Evolutionary conservation across 2,797 vertebrate species (phyloP), one percentile per base, ranked within the genome.

Genomic region (Phoxinus dragarum): DNA sequence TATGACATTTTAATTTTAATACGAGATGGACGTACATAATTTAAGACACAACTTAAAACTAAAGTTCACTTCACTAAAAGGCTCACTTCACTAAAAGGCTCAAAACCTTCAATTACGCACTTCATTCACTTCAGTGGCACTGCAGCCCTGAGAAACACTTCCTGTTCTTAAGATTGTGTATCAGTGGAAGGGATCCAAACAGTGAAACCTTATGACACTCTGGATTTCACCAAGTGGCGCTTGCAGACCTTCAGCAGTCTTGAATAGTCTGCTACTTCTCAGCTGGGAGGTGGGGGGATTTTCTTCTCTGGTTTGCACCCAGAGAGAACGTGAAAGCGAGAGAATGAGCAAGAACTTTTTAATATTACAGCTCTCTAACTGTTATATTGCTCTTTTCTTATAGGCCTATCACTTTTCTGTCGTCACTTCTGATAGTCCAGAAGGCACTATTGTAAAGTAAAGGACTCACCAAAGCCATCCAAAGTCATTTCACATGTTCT

Each of bases 281-380:
- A 38, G 10, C n/a, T 54, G 73, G 73, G 27, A 38, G 47, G 16
- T 44, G 10, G 23, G 2, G 36, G 10, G 21, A 42, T 83, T 42
- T 73, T 54, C 42, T 38, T 36, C 31, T 74, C 21, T 64, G n/a
- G 19, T 75, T 84, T 68, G 9, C 82, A 54, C 34, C 8, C 61
- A 68, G 44, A 67, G 44, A 76, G 44, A 77, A 80, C 68, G 59
- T 54, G 12, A 76, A 67, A 67, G 61, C 12, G 10, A 82, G 38
- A 47, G 76, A 83, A 74, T 36, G 54, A 67, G 19, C 8, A 74
- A 80, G 31, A 52, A 64, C 44, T 31, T 83, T 82, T 67, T 67
- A 81, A 81, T 68, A 76, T 67, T 76, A 75, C 72, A 83, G 81
- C 81, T 83, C 59, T 83, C 8, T 1, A 9, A 19, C 47, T 42